These are phyloP conservation scores for Pocota personata DNA, from an alignment of 2,888 invertebrate species.

Conservation along the genomic window DNA sequence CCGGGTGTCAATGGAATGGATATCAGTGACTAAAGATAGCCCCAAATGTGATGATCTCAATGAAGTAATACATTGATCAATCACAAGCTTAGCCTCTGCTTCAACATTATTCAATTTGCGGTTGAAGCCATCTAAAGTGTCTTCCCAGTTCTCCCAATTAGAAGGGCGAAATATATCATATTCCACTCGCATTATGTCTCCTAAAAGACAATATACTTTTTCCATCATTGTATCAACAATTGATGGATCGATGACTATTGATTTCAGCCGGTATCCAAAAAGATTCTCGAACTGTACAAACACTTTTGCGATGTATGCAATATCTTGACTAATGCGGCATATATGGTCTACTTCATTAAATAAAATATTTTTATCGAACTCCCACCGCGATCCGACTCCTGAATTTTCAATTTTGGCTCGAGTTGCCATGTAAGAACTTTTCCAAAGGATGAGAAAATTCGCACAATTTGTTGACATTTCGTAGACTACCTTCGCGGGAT, in stretches of 20 bases:
- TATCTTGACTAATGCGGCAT: constrained; percentile 89
- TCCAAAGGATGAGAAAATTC: constrained; percentile 81
- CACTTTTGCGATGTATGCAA: constrained; percentile 91
- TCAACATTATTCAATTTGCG: constrained; percentile 90
- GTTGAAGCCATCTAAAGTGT: constrained; percentile 90
- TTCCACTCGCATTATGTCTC: constrained; percentile 89
- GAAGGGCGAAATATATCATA: constrained; percentile 92
- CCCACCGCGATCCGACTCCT: constrained; percentile 94
- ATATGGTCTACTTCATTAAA: constrained; percentile 95
- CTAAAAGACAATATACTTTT: constrained; percentile 90
- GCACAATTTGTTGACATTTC: constrained; percentile 81
- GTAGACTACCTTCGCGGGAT: constrained; percentile 79
- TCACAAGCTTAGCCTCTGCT: constrained; percentile 91
- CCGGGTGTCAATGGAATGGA: constrained; percentile 90
- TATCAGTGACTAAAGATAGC: constrained; percentile 90
- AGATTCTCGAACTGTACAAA: constrained; percentile 94
- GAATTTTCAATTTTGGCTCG: constrained; percentile 93
- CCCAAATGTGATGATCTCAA: constrained; percentile 93
- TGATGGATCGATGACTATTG: constrained; percentile 93
- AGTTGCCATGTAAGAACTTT: constrained; percentile 89
- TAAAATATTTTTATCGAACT: constrained; percentile 92
- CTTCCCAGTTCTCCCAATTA: constrained; percentile 93
- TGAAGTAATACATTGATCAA: constrained; percentile 92
- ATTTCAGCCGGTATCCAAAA: constrained; percentile 93
- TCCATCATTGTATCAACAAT: constrained; percentile 93